Evolutionary conservation across 2,888 invertebrate species (phyloP).

Genomic region (Drepana falcataria): DNA sequence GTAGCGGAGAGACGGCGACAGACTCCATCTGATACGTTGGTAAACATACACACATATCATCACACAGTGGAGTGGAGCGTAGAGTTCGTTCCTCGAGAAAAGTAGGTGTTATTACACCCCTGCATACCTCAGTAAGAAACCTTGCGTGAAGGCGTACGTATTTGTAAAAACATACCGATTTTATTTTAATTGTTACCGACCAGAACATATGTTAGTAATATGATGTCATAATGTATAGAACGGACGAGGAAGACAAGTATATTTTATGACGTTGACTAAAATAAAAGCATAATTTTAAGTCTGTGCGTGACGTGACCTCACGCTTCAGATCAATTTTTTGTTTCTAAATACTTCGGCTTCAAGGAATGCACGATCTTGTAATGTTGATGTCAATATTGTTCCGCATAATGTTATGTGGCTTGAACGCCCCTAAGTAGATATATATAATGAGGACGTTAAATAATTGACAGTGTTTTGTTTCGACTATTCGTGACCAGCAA

Average conservation of each 20-base stretch:
- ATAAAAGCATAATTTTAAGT: constrained; percentile 42
- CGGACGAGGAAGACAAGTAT: constrained; percentile 43
- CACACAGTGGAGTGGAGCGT: too few species aligned
- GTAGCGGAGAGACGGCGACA: too few species aligned
- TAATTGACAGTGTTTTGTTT: background rate
- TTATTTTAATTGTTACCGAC: too few species aligned
- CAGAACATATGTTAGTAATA: too few species aligned
- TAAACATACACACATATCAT: too few species aligned
- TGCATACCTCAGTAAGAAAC: too few species aligned
- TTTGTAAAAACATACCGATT: too few species aligned
- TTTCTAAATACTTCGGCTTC: constrained; percentile 4
- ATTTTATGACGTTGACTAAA: constrained; percentile 34
- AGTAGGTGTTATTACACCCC: too few species aligned
- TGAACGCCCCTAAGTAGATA: background rate
- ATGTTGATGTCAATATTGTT: constrained; percentile 1
- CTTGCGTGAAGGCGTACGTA: too few species aligned
- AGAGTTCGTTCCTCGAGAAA: too few species aligned
- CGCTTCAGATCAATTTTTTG: constrained; percentile 10
- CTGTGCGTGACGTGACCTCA: constrained; percentile 34
- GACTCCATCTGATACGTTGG: too few species aligned
- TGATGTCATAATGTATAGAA: constrained; percentile 37
- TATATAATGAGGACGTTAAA: background rate
- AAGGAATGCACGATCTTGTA: constrained; percentile 3
- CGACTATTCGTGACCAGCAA: background rate
- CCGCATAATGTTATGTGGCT: background rate